Base-by-base conservation (phyloP, 2,113 vertebrate species). In the Leptocoma aspasia region DNA sequence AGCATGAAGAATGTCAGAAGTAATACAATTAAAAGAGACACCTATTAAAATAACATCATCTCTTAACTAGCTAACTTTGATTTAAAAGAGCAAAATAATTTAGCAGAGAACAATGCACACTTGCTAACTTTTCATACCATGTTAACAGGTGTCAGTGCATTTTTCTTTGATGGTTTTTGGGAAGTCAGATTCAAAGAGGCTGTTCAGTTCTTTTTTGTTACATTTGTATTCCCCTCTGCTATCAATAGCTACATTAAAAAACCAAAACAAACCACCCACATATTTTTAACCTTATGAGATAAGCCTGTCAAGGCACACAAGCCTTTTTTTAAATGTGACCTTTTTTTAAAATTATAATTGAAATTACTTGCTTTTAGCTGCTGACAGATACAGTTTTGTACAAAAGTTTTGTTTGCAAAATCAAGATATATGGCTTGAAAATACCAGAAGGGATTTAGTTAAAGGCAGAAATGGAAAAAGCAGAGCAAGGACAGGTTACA, bases 151-250 rank as follows among this genome's bases (percentile, higher is more conserved):
- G 70, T 66, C 63, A 90, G 30, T 16, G 14, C 33, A 19, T 56
- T 85, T 63, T 79, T 15, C 78, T 94, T 86, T 88, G 45, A 86
- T 80, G 63, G 63, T 73, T 73, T 37, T 44, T 60, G 33, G 82
- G 68, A 91, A 90, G 54, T 28, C 49, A 73, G 47, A 84, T 81
- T 64, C 75, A 78, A 96, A 95, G 63, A 81, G 27, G 30, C 47
- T 80, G 17, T 66, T 88, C 39, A 88, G 78, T 52, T 69, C 61
- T 35, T 90, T 60, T 83, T 85, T 86, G 60, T 69, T 91, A 82
- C 71, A 60, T 95, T 57, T 92, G 42, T 77, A 82, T 88, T 82
- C n/a, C 35, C 6, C 16, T 87, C 56, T 82, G 41, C 57, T 84
- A 78, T 45, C 65, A 75, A 88, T 6, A 63, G 26, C 13, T 54